Base-by-base conservation (phyloP, 2,888 invertebrate genomes). In the Hirtodrosophila histrioides region DNA sequence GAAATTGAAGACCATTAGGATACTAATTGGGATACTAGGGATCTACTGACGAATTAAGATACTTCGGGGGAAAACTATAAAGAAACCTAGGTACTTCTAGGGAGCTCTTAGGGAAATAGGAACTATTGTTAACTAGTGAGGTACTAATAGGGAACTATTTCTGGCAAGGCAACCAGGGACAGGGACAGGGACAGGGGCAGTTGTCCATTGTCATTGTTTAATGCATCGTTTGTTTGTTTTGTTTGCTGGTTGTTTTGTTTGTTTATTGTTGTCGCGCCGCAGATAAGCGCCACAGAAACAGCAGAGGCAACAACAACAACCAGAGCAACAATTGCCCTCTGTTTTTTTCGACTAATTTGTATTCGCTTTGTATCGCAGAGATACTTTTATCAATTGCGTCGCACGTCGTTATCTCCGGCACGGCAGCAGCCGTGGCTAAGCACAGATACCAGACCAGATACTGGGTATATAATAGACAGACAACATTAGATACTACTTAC, bases 311-410 rank as follows among this genome's bases (percentile, higher is more conserved):
- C 48, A 43, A 31, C 8, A 49, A 39, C 41, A 46, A 6, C 4
- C 27, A 17, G 46, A 65, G 39, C 27, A 50, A 65, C 72, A 72
- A 65, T 65, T 73, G 55, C 50, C 43, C 41, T 35, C 23, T 12
- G 45, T 27, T 36, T 46, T 63, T 54, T 64, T 70, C 43, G 43
- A 67, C 71, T 70, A 77, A 77, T 75, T 75, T 68, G 63, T 61
- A 54, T 57, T 55, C 72, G 65, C 50, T 65, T 72, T 66, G 73
- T 76, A 63, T 53, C 51, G 74, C 62, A 44, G 45, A 85, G 65
- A 75, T 73, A 84, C 68, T 50, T 62, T 67, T 75, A 78, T 78
- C 81, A 81, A 81, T 78, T 81, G 81, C 78, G 78, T 67, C 75
- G 74, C 82, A 65, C 53, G 53, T 63, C 53, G 79, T 81, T 80